Percentiles rank a stretch among this genome's conserved stretches.
Conservation (phyloP, 2,888 invertebrate genomes). For the Hecatera dysodea region DNA sequence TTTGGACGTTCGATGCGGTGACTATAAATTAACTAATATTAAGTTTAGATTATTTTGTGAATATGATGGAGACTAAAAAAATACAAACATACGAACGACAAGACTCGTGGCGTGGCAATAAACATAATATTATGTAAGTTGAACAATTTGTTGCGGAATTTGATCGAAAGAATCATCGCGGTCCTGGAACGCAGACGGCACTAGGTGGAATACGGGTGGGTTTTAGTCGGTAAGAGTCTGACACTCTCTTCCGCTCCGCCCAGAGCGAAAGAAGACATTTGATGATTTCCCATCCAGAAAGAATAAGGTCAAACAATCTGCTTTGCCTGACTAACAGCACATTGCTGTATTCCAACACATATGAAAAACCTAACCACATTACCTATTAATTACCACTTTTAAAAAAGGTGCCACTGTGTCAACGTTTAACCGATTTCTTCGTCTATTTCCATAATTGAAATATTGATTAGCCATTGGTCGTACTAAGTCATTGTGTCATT, state of each 20-base stretch:
- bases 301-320: too few relatives aligned
- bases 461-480: conserved; percentile 13
- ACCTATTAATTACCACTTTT: neutral
- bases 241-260: too few relatives aligned
- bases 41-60: conserved; percentile 1
- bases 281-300: too few relatives aligned
- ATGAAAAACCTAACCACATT: neutral
- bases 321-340: too few relatives aligned
- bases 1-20: neutral
- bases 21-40: conserved; percentile 18
- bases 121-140: neutral
- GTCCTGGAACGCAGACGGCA: too few relatives aligned
- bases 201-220: too few relatives aligned
- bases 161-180: too few relatives aligned
- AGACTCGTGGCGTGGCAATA: neutral
- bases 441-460: conserved; percentile 20
- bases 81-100: too few relatives aligned
- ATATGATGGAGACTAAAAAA: neutral
- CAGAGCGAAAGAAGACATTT: too few relatives aligned
- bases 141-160: neutral
- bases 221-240: too few relatives aligned
- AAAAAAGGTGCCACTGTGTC: neutral
- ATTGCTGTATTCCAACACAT: too few relatives aligned
- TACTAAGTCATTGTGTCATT: conserved; percentile 40
- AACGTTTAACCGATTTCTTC: conserved; percentile 9